Evolutionary conservation across 2,797 vertebrate genomes (phyloP).

Genomic region (Phoeniculus purpureus): DNA sequence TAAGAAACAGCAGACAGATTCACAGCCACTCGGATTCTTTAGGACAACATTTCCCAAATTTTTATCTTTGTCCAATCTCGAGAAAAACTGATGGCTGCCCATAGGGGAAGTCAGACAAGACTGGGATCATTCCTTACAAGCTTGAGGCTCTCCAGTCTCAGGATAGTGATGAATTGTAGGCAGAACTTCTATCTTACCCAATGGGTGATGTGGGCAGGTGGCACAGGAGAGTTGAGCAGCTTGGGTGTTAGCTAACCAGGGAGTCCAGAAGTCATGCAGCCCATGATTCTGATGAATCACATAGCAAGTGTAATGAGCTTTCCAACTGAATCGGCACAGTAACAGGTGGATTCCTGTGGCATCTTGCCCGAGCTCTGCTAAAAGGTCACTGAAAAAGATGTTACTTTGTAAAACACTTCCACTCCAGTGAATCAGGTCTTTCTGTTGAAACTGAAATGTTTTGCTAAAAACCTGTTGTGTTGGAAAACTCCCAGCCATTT

Average conservation of each 20-base stretch:
- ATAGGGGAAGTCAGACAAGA: not conserved
- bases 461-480: slow-evolving; percentile 54
- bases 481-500: slow-evolving; percentile 59
- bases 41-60: not conserved
- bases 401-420: slow-evolving; percentile 65
- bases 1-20: not conserved
- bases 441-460: slow-evolving; percentile 56
- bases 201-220: not conserved
- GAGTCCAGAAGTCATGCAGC: not conserved
- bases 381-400: slow-evolving; percentile 47
- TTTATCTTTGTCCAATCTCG: not conserved
- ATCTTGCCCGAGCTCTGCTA: slow-evolving; percentile 20
- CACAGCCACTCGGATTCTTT: not conserved
- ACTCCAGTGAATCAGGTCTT: slow-evolving; percentile 58
- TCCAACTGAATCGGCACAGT: not conserved
- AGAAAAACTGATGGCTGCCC: not conserved
- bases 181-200: not conserved
- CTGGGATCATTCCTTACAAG: not conserved
- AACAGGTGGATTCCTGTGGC: slow-evolving; percentile 19
- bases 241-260: not conserved
- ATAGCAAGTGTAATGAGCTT: not conserved
- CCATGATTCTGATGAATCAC: slow-evolving; percentile 23
- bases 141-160: not conserved
- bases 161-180: not conserved
- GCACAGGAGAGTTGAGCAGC: not conserved